These are phyloP conservation scores for Leptinotarsa juncta DNA, from an alignment of 2,888 invertebrate genomes.

Conservation along the genomic window DNA sequence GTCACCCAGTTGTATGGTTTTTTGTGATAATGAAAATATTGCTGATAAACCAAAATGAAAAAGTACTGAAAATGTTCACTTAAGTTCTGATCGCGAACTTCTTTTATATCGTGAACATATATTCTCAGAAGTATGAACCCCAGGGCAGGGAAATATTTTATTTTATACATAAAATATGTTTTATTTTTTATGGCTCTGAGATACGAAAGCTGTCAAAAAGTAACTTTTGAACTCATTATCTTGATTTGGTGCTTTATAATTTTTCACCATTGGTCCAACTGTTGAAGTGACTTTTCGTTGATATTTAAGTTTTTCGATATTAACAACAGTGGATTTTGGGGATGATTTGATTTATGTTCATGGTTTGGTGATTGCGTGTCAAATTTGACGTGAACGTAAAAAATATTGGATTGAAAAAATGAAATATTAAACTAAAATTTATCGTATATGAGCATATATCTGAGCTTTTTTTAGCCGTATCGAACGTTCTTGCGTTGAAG, in stretches of 20 bases:
- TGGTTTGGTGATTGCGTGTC: conserved; percentile 24
- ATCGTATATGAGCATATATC: neutral
- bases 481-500: neutral
- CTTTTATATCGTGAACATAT: too few species aligned
- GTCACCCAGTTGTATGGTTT: too few species aligned
- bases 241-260: neutral
- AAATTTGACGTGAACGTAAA: conserved; percentile 24
- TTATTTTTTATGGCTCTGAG: too few species aligned
- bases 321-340: conserved; percentile 4
- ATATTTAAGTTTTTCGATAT: neutral
- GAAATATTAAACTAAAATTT: conserved; percentile 8
- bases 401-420: conserved; percentile 8
- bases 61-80: too few species aligned
- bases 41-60: too few species aligned
- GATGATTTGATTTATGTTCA: neutral
- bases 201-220: too few species aligned
- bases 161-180: too few species aligned
- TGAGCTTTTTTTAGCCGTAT: neutral
- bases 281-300: neutral
- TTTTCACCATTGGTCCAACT: neutral
- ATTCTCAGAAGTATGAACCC: too few species aligned
- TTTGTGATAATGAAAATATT: too few species aligned
- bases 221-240: too few species aligned
- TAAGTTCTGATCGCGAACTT: too few species aligned
- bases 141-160: too few species aligned